phyloP scores from a whole-genome alignment of 2,797 vertebrate genomes.

The Prionace glauca region DNA sequence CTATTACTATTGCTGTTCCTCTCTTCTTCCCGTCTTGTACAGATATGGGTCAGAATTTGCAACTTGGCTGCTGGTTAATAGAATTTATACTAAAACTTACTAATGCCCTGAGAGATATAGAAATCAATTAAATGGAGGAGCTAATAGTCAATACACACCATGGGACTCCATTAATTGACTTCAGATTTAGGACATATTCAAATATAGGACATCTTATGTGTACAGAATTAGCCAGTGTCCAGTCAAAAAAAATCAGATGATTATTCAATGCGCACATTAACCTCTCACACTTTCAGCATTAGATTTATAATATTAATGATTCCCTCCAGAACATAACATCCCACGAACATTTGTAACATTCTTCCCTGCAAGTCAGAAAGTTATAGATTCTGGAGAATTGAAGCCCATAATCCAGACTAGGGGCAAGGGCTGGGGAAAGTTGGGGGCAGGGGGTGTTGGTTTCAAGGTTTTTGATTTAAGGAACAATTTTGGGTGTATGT shows the following conservation, averaged over 20 bases:
- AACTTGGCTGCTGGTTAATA: not conserved
- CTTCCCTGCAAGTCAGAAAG: not conserved
- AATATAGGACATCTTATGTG: conserved; percentile 19
- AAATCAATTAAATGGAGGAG: conserved; percentile 27
- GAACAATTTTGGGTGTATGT: too few relatives aligned
- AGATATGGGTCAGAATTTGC: not conserved
- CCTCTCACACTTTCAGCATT: not conserved
- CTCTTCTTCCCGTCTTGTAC: too few relatives aligned
- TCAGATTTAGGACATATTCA: conserved; percentile 24
- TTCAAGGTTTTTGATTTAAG: too few relatives aligned
- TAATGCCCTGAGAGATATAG: not conserved
- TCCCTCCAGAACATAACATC: not conserved
- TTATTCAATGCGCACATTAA: conserved; percentile 10
- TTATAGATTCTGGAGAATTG: not conserved
- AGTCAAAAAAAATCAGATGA: not conserved
- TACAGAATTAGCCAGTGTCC: not conserved
- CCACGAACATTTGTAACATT: not conserved
- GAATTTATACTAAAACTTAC: not conserved
- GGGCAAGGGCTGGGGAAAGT: too few relatives aligned
- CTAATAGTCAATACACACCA: not conserved
- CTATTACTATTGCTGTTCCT: too few relatives aligned
- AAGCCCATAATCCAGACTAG: not conserved
- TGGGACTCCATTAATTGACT: conserved; percentile 26
- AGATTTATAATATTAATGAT: not conserved
- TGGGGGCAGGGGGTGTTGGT: too few relatives aligned